Percentiles rank a stretch among this genome's conserved stretches.
Conservation (phyloP, 2,797 vertebrate species). For the Gambelia wislizenii region DNA sequence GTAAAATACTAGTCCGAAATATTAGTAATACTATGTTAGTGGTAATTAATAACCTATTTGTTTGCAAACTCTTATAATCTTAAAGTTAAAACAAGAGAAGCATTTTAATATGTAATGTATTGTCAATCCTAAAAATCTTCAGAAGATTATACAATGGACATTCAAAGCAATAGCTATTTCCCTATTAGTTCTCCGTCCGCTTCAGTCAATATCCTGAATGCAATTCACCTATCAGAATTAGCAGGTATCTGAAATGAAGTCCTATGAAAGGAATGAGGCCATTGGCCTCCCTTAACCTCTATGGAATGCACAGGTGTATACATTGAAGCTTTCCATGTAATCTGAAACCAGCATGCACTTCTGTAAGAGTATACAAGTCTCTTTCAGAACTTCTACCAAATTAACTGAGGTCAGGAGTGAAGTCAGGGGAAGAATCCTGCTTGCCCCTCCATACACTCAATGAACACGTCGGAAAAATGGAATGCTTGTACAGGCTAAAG, state of each 20-base stretch:
- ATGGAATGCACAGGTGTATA: too few relatives aligned
- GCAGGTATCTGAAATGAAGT: accelerated
- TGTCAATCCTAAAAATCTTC: not conserved
- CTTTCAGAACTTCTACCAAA: not conserved
- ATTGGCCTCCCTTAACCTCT: too few relatives aligned
- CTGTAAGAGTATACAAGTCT: not conserved
- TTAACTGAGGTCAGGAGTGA: not conserved
- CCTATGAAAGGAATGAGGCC: too few relatives aligned
- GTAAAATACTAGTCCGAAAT: not conserved
- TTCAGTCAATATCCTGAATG: not conserved
- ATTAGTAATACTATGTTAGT: not conserved
- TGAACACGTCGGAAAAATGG: not conserved
- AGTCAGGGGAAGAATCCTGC: not conserved
- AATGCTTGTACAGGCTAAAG: not conserved
- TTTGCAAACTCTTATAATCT: not conserved
- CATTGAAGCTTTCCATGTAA: not conserved
- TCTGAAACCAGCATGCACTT: not conserved
- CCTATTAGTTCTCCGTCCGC: not conserved
- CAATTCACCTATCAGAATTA: not conserved
- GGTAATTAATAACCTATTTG: too few relatives aligned
- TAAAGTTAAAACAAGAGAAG: too few relatives aligned
- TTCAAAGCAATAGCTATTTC: not conserved
- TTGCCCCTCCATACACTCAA: too few relatives aligned
- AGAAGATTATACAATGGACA: not conserved
- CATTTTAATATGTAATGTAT: not conserved